Evolutionary conservation across 2,797 vertebrate genomes (phyloP).

Genomic region (Jordanella pulchra): DNA sequence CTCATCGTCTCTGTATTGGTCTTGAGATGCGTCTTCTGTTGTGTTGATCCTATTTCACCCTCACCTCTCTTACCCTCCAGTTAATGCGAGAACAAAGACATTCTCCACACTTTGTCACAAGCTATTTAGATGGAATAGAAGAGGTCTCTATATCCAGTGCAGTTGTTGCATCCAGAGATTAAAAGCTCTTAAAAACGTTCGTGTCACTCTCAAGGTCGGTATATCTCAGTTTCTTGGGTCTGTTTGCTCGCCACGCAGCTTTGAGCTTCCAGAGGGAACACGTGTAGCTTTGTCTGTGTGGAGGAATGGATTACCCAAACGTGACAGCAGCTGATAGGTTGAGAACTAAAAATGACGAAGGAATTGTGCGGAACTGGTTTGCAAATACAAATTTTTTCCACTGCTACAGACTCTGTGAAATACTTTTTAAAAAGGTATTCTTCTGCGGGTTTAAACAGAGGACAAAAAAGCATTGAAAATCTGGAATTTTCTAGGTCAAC

Average conservation of each 20-base stretch:
- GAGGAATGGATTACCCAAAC: slow-evolving; percentile 40
- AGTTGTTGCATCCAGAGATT: slow-evolving; percentile 61
- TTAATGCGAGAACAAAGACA: slow-evolving; percentile 71
- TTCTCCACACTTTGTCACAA: slow-evolving; percentile 73
- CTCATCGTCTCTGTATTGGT: slow-evolving; percentile 53
- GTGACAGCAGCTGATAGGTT: slow-evolving; percentile 20
- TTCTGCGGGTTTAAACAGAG: not conserved
- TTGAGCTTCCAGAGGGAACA: slow-evolving; percentile 8
- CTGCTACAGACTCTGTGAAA: not conserved
- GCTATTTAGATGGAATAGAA: slow-evolving; percentile 58
- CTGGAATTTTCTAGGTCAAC: too few species aligned
- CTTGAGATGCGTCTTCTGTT: slow-evolving; percentile 40
- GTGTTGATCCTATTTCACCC: slow-evolving; percentile 56
- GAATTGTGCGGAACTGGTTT: not conserved
- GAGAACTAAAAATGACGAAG: not conserved
- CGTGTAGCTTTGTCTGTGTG: slow-evolving; percentile 6
- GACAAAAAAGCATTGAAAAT: too few species aligned
- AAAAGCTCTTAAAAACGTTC: slow-evolving; percentile 59
- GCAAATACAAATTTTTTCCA: slow-evolving; percentile 2
- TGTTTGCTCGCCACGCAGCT: slow-evolving; percentile 42
- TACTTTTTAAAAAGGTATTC: not conserved
- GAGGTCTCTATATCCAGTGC: slow-evolving; percentile 62
- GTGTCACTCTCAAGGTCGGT: slow-evolving; percentile 53
- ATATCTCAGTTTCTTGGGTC: slow-evolving; percentile 37
- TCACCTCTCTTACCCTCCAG: slow-evolving; percentile 52